phyloP scores from a whole-genome alignment of 2,113 vertebrate genomes.

The Pandion haliaetus region DNA sequence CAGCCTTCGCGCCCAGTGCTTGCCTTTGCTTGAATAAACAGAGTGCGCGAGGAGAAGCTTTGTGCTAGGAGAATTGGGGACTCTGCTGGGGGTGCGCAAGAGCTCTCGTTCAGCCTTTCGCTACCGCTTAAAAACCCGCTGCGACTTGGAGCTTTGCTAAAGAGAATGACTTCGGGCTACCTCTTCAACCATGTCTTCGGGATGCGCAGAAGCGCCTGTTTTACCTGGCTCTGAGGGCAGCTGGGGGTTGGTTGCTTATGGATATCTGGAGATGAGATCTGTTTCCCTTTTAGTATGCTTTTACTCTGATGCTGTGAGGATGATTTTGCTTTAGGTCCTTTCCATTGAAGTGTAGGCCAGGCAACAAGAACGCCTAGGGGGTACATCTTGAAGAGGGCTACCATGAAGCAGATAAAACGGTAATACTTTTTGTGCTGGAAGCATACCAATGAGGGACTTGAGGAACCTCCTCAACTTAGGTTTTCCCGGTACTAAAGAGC shows the following conservation, averaged over 20 bases:
- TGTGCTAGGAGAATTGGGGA: fast-evolving
- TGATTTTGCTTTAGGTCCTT: not conserved
- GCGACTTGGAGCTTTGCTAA: fast-evolving
- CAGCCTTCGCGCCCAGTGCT: not conserved
- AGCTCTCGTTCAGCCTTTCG: not conserved
- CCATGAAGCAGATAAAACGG: not conserved
- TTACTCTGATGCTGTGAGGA: not conserved
- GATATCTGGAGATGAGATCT: not conserved
- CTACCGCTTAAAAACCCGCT: fast-evolving
- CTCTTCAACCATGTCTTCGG: fast-evolving
- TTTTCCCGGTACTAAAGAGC: not conserved
- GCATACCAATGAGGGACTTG: not conserved
- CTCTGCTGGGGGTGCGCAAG: not conserved
- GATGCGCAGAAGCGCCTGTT: fast-evolving
- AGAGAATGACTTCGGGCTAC: not conserved
- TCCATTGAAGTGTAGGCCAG: not conserved
- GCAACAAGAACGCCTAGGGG: not conserved
- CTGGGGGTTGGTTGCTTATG: not conserved
- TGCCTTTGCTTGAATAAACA: fast-evolving
- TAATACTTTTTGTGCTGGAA: not conserved
- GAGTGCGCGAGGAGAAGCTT: not conserved
- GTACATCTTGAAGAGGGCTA: not conserved
- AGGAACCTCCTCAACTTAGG: not conserved
- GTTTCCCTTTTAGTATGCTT: not conserved
- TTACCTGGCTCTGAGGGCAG: not conserved